phyloP scores from a whole-genome alignment of 2,797 vertebrate species.

The Arrhamphus sclerolepis region DNA sequence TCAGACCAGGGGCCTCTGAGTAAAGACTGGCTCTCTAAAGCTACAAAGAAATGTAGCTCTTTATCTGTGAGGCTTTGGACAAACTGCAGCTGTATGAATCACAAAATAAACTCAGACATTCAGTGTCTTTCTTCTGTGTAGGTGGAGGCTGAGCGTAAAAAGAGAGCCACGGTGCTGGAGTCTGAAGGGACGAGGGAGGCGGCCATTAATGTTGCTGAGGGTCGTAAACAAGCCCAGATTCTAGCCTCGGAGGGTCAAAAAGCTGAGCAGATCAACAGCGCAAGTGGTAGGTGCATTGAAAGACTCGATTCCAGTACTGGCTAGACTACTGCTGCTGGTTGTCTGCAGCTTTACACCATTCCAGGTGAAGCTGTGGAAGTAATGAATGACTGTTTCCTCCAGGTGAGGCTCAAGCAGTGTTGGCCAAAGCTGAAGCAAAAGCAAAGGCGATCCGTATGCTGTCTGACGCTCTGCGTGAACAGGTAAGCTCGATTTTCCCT shows the following conservation, averaged over 20 bases:
- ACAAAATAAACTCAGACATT: background rate
- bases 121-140: conserved; percentile 41
- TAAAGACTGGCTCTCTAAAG: no score
- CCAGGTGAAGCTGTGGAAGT: background rate
- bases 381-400: conserved; percentile 1
- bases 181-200: conserved; percentile 93
- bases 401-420: conserved; percentile 93
- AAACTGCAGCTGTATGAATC: background rate
- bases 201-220: conserved; percentile 94
- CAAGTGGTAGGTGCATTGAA: conserved; percentile 81
- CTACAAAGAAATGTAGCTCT: background rate
- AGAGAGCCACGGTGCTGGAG: conserved; percentile 94
- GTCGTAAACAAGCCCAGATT: conserved; percentile 93
- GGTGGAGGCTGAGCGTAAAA: conserved; percentile 95
- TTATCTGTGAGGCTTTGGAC: background rate
- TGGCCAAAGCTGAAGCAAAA: conserved; percentile 93
- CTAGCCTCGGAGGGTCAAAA: conserved; percentile 93
- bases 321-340: background rate
- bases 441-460: conserved; percentile 89
- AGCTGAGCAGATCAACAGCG: conserved; percentile 91
- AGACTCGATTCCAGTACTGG: background rate
- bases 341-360: background rate
- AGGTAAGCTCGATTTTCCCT: conserved; percentile 74
- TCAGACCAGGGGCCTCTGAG: no score
- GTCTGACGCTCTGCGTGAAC: conserved; percentile 86